A percentile compares a stretch with the other conserved stretches of the same genome.
Conservation (phyloP, 23 tunicate species). For the Clavelina lepadiformis region DNA sequence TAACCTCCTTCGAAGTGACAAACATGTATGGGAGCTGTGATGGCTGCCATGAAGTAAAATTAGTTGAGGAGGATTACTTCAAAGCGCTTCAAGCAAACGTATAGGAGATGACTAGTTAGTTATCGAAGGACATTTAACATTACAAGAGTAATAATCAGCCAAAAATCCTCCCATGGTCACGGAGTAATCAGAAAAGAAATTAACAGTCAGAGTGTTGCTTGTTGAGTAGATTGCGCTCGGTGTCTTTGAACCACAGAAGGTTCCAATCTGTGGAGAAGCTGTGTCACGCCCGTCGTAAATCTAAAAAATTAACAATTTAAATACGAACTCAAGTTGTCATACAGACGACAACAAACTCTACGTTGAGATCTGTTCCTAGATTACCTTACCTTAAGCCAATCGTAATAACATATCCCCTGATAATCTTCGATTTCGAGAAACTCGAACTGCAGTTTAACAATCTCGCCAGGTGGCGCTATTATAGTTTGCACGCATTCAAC, state of each 20-base stretch:
- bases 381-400: slow-evolving; percentile 62
- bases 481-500: slow-evolving; percentile 70
- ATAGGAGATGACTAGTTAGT: no score
- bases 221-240: slow-evolving; percentile 38
- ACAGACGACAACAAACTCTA: no score
- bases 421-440: slow-evolving; percentile 73
- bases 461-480: slow-evolving; percentile 32
- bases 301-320: no score
- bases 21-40: slow-evolving; percentile 25
- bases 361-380: background rate
- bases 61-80: no score
- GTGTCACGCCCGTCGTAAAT: slow-evolving; percentile 57
- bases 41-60: slow-evolving; percentile 5
- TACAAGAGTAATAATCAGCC: slow-evolving; percentile 45
- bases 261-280: slow-evolving; percentile 30
- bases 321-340: no score
- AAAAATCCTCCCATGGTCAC: slow-evolving; percentile 43
- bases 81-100: no score
- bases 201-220: slow-evolving; percentile 46
- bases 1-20: slow-evolving; percentile 65
- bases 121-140: slow-evolving; percentile 2
- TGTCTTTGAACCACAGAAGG: slow-evolving; percentile 48
- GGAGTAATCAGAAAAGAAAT: slow-evolving; percentile 51
- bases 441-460: slow-evolving; percentile 46
- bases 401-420: slow-evolving; percentile 77